Percentiles rank a stretch among this genome's conserved stretches.
Conservation (phyloP, 2,888 invertebrate species). For the Cataglyphis altisquamis region DNA sequence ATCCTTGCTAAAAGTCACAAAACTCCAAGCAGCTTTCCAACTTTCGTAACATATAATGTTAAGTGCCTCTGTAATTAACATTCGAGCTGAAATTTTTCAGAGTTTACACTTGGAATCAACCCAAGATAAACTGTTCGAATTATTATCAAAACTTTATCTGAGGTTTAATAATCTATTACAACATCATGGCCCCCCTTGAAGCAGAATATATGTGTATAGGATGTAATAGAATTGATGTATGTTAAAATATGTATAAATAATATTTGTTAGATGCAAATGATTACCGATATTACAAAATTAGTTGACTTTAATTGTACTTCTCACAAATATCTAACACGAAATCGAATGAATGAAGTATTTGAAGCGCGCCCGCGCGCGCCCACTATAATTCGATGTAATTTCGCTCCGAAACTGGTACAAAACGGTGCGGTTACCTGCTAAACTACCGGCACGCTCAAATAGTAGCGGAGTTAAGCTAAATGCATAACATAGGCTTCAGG, state of each 20-base stretch:
- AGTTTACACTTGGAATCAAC: neutral
- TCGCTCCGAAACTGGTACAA: constrained; percentile 61
- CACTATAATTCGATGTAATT: constrained; percentile 69
- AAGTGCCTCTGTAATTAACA: neutral
- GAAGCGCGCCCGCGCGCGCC: constrained; percentile 2
- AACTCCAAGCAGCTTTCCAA: neutral
- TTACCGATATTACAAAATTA: constrained; percentile 39
- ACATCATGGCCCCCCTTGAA: neutral
- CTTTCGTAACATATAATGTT: neutral
- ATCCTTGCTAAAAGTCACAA: neutral
- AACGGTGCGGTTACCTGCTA: constrained; percentile 74
- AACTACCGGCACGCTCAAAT: constrained; percentile 75
- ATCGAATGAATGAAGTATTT: constrained; percentile 44
- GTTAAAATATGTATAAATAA: neutral
- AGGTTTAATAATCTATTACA: neutral
- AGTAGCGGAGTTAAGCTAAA: constrained; percentile 75
- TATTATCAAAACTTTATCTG: neutral
- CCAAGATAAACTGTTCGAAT: neutral
- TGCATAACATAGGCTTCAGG: constrained; percentile 66
- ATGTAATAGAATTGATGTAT: neutral
- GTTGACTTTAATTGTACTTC: constrained; percentile 28
- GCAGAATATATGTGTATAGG: neutral
- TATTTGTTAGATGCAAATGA: neutral
- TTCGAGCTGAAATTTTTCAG: neutral
- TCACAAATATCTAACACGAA: constrained; percentile 41